phyloP scores from a whole-genome alignment of 2,113 vertebrate genomes.

The Puntigrus tetrazona region DNA sequence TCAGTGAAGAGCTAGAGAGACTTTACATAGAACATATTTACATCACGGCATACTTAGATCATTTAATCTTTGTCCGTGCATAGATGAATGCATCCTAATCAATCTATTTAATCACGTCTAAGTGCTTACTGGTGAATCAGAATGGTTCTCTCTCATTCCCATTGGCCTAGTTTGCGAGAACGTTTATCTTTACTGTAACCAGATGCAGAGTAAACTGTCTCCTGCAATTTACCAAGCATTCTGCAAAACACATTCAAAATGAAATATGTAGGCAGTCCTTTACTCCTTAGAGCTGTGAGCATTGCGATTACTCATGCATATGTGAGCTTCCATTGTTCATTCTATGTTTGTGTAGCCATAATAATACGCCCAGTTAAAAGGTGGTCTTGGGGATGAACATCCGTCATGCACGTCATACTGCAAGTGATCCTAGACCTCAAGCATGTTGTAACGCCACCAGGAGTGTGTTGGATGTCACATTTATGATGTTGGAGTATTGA shows the following conservation, averaged over 20 bases:
- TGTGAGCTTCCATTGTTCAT: constrained; percentile 37
- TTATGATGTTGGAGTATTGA: constrained; percentile 5
- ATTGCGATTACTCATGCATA: constrained; percentile 23
- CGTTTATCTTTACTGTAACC: constrained; percentile 34
- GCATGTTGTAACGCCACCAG: neutral
- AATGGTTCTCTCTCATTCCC: neutral
- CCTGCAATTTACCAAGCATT: constrained; percentile 16
- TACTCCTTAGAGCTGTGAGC: constrained; percentile 20
- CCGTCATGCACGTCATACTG: neutral
- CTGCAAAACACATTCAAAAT: constrained; percentile 41
- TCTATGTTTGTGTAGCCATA: constrained; percentile 32
- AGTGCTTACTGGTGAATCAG: constrained; percentile 3
- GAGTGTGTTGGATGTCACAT: neutral
- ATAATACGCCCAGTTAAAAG: constrained; percentile 17
- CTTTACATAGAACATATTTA: constrained; percentile 34
- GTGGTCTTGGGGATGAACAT: constrained; percentile 24
- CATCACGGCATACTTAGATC: constrained; percentile 30
- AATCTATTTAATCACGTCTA: constrained; percentile 22
- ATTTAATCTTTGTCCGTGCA: constrained; percentile 17
- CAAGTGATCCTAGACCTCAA: neutral
- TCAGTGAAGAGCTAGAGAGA: neutral
- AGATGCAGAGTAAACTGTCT: constrained; percentile 39
- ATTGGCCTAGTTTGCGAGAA: constrained; percentile 3
- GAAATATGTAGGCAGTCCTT: constrained; percentile 38
- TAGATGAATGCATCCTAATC: constrained; percentile 31